These are phyloP conservation scores for Balanococcus diminutus DNA, from an alignment of 2,888 invertebrate species.

Conservation along the genomic window DNA sequence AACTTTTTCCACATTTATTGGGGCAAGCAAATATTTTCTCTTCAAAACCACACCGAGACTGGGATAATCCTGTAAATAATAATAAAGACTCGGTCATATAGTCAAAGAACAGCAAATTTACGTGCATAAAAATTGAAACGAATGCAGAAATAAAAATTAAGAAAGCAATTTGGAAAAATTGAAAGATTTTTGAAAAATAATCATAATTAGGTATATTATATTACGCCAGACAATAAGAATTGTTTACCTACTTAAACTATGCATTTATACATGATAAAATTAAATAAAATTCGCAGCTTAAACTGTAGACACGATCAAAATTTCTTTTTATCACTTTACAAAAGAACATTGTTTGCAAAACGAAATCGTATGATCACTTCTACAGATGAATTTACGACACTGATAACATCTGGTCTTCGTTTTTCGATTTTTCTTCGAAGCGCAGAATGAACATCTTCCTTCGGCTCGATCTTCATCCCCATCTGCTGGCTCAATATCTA, in stretches of 20 bases:
- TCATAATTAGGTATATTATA: no score
- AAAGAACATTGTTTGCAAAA: background rate
- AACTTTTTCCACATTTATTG: conserved; percentile 57
- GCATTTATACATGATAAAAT: no score
- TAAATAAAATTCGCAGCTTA: no score
- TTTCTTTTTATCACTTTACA: background rate
- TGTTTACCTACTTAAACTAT: no score
- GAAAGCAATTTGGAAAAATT: background rate
- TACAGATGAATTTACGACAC: background rate
- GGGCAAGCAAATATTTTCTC: conserved; percentile 41
- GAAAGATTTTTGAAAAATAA: no score
- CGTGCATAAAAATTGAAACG: background rate
- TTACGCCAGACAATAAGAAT: no score
- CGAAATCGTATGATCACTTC: background rate
- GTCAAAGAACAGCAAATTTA: background rate
- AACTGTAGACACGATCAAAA: no score
- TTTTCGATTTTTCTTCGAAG: background rate
- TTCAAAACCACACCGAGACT: background rate
- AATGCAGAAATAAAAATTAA: background rate
- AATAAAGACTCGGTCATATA: background rate
- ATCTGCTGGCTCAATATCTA: background rate
- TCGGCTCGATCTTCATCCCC: background rate
- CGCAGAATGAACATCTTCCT: background rate
- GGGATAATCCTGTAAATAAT: background rate
- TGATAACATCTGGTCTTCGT: background rate